Conservation (phyloP, 2,888 invertebrate genomes). For the Epirrita christyi region DNA sequence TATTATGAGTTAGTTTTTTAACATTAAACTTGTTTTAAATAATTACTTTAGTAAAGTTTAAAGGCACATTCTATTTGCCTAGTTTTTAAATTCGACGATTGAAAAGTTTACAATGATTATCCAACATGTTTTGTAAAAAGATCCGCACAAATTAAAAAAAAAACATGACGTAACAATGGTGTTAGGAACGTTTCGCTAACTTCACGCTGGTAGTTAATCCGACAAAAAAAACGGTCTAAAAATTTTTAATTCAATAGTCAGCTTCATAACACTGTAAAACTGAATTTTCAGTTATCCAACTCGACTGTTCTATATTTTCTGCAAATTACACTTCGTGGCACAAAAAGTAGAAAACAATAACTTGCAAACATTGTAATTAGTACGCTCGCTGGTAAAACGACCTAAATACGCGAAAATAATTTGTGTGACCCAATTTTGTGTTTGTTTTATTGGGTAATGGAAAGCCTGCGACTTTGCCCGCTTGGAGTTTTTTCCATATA, state of each 20-base stretch:
- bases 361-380: slow-evolving; percentile 45
- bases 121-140: too few relatives aligned
- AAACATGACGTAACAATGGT: too few relatives aligned
- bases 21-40: too few relatives aligned
- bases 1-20: too few relatives aligned
- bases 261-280: background rate
- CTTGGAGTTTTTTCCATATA: too few relatives aligned
- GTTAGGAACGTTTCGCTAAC: too few relatives aligned
- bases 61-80: too few relatives aligned
- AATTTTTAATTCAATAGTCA: background rate
- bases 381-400: slow-evolving; percentile 47
- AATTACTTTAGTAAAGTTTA: too few relatives aligned
- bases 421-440: slow-evolving; percentile 16
- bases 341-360: slow-evolving; percentile 22
- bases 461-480: slow-evolving; percentile 5
- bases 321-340: slow-evolving; percentile 19
- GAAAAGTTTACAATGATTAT: too few relatives aligned
- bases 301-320: background rate
- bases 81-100: too few relatives aligned
- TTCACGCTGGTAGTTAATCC: background rate
- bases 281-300: slow-evolving; percentile 1
- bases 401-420: slow-evolving; percentile 41
- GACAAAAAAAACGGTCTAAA: background rate
- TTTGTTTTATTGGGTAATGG: slow-evolving; percentile 1
- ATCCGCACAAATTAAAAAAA: too few relatives aligned